Evolutionary conservation across 1,140 invertebrate species (phyloP), one percentile per base, ranked within the genome.

Genomic region (Tetramorium simillimum): DNA sequence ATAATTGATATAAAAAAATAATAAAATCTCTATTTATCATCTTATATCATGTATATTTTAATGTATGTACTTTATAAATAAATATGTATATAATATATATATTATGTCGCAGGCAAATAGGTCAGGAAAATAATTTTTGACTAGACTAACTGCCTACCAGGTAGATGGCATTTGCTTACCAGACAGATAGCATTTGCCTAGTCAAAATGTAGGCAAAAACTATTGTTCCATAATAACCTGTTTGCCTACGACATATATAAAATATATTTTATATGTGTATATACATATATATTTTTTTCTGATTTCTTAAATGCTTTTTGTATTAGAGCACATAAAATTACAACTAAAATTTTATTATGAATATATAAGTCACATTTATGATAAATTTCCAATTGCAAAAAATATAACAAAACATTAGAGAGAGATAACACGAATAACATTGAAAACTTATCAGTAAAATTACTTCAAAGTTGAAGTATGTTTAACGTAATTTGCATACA

Each of bases 331-430:
- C 10, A 46, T 46, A 46, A 46, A 69, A 46, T 46, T 69, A 1
- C 24, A 46, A 46, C 4, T 5, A 67, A 60, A 40, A 46, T 24
- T 46, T 6, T 69, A 46, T 28, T 46, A 2, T 16, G 1, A 46
- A 69, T 24, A 69, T 24, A 69, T 24, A 70, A 5, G 2, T 2
- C 21, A 40, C 21, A 40, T 49, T 56, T 73, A 63, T 18, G 43
- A 37, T 62, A 49, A 63, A 67, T 14, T 77, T 62, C 46, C 28
- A 53, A 16, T 51, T 21, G 12, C 2, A 7, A 37, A 21, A 33
- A 65, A 67, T 51, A 21, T 80, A 67, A 56, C 28, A 80, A 53
- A 80, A 67, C 33, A 46, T 10, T 46, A 46, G 49, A 16, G 28
- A 65, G 1, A 53, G 14, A 37, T 12, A 53, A 16, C 18, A 14